Evolutionary conservation across 2,888 invertebrate species (phyloP).

Genomic region (Cephalotes varians): DNA sequence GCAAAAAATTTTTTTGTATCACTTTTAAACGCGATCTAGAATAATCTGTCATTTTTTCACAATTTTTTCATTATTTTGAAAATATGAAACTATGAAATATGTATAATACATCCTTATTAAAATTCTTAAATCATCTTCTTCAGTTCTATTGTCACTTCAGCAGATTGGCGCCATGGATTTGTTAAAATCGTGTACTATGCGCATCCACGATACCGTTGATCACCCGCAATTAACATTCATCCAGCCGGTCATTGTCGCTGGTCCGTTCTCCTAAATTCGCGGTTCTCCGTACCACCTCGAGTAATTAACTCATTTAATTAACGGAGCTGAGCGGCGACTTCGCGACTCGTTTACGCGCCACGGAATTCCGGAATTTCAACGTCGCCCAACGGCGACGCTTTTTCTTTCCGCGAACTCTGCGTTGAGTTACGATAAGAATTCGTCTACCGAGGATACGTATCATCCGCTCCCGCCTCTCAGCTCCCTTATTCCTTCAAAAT

Average conservation of each 20-base stretch:
- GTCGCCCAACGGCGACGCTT: neutral
- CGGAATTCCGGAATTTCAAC: constrained; percentile 55
- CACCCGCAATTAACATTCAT: constrained; percentile 52
- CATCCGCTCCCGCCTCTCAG: neutral
- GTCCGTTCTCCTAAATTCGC: constrained; percentile 56
- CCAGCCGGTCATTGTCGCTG: neutral
- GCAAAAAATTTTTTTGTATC: too few relatives aligned
- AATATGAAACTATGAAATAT: too few relatives aligned
- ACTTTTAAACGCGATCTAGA: too few relatives aligned
- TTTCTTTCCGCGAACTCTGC: neutral
- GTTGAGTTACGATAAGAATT: constrained; percentile 29
- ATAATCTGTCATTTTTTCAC: too few relatives aligned
- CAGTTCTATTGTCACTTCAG: neutral
- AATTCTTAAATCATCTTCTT: constrained; percentile 6
- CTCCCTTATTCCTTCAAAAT: neutral
- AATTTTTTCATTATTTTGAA: too few relatives aligned
- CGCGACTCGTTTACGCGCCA: constrained; percentile 30
- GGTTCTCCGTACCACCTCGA: constrained; percentile 49
- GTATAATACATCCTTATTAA: too few relatives aligned
- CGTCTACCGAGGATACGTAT: constrained; percentile 2
- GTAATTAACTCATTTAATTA: constrained; percentile 75
- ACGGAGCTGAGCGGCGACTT: constrained; percentile 35
- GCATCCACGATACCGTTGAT: constrained; percentile 16
- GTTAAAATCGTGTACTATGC: constrained; percentile 5
- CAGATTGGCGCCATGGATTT: neutral